phyloP scores from a whole-genome alignment of 2,888 invertebrate genomes.

The Encarsia formosa region DNA sequence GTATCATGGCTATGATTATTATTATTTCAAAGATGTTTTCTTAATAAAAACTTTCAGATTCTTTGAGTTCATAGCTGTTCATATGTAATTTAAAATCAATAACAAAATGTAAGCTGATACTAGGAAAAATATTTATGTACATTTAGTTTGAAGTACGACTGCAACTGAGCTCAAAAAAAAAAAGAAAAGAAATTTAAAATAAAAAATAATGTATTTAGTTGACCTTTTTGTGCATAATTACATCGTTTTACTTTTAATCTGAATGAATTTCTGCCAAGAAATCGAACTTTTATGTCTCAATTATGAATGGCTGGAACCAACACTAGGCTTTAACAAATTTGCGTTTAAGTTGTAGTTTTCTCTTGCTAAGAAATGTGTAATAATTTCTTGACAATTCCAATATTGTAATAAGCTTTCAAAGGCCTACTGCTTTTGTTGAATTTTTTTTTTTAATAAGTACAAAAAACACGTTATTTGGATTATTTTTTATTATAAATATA shows the following conservation, averaged over 20 bases:
- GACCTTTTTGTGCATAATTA: conserved; percentile 11
- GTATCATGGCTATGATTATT: no score
- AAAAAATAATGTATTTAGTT: conserved; percentile 10
- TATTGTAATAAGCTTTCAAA: no score
- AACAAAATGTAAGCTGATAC: conserved; percentile 22
- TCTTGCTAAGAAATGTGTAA: conserved; percentile 9
- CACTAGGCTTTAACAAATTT: conserved; percentile 7
- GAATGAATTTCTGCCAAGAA: conserved; percentile 9
- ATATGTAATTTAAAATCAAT: conserved; percentile 16
- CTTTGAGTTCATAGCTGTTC: neutral
- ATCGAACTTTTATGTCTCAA: conserved; percentile 4
- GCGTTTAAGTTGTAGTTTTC: conserved; percentile 2
- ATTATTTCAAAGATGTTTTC: no score
- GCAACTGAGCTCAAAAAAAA: conserved; percentile 19
- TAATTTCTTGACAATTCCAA: conserved; percentile 8
- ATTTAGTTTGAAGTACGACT: conserved; percentile 21
- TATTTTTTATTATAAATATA: no score
- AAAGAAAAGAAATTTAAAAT: neutral
- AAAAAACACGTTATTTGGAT: no score
- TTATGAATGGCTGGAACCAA: conserved; percentile 17
- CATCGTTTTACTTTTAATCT: conserved; percentile 6
- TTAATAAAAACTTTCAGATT: no score
- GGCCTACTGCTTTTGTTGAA: no score
- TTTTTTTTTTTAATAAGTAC: no score
- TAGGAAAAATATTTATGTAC: conserved; percentile 15